Percentiles rank a stretch among this genome's conserved stretches.
phyloP scores from a whole-genome alignment of 30 jellyfish, hydroid and myxozoan species.

The Aurelia sp. region DNA sequence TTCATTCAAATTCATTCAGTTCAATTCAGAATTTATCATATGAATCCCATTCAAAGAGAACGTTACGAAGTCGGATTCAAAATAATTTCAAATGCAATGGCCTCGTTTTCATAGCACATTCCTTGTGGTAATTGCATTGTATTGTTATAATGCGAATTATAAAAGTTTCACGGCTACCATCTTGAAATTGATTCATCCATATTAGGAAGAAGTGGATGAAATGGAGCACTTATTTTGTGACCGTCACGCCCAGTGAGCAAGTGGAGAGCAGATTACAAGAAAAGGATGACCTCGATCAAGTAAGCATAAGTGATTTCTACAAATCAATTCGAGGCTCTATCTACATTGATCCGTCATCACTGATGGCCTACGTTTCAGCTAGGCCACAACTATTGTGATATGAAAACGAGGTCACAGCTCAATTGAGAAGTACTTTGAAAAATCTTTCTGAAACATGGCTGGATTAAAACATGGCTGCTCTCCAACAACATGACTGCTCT shows the following conservation, averaged over 20 bases:
- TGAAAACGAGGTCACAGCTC: slow-evolving; percentile 58
- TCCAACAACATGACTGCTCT: too few species aligned
- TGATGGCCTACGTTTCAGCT: not conserved
- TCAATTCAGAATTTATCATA: too few species aligned
- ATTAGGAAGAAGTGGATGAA: slow-evolving; percentile 92
- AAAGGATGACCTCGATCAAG: slow-evolving; percentile 72
- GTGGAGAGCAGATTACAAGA: slow-evolving; percentile 72
- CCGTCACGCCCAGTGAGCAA: slow-evolving; percentile 81
- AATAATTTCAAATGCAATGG: slow-evolving; percentile 14
- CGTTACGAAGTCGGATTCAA: not conserved
- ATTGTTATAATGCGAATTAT: slow-evolving; percentile 9
- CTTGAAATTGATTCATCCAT: slow-evolving; percentile 59
- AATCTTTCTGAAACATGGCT: too few species aligned
- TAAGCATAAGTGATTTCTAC: slow-evolving; percentile 67
- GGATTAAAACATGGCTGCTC: too few species aligned
- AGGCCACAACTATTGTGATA: slow-evolving; percentile 18
- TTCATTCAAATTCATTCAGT: too few species aligned
- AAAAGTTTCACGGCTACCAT: slow-evolving; percentile 56
- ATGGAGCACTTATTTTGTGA: slow-evolving; percentile 85
- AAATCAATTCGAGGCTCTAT: slow-evolving; percentile 5
- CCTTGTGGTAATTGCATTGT: not conserved
- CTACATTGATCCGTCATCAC: not conserved
- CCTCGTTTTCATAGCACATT: slow-evolving; percentile 71
- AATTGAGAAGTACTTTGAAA: not conserved
- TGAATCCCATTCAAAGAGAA: not conserved